phyloP scores from a whole-genome alignment of 2,888 invertebrate species.

The Volucella zonaria region DNA sequence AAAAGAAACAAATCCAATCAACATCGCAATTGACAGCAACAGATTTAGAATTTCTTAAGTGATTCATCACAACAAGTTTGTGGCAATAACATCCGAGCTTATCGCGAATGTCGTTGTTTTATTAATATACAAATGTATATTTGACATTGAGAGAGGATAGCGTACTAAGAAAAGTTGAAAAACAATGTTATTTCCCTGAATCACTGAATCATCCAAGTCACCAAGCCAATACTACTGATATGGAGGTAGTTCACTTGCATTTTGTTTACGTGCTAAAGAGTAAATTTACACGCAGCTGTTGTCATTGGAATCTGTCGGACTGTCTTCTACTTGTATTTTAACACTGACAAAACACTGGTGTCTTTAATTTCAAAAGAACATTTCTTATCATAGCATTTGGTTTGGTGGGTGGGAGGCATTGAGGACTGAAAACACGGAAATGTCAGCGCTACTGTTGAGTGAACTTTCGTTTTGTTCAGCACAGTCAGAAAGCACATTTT shows the following conservation, averaged over 20 bases:
- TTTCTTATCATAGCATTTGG: background rate
- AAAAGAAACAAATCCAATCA: conserved; percentile 12
- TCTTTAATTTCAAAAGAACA: background rate
- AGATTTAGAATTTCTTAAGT: conserved; percentile 12
- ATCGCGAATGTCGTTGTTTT: conserved; percentile 34
- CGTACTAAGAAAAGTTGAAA: conserved; percentile 34
- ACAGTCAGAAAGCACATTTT: conserved; percentile 15
- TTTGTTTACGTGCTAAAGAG: conserved; percentile 31
- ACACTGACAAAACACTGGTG: too few relatives aligned
- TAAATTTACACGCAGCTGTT: background rate
- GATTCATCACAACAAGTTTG: conserved; percentile 50
- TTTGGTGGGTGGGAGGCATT: too few relatives aligned
- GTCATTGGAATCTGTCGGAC: background rate
- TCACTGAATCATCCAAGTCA: conserved; percentile 3
- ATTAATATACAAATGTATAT: conserved; percentile 4
- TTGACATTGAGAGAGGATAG: conserved; percentile 45
- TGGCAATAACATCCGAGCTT: conserved; percentile 26
- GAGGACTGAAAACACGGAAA: conserved; percentile 52
- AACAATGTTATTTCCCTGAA: conserved; percentile 27
- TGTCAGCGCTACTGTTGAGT: conserved; percentile 5
- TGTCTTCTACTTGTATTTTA: too few relatives aligned
- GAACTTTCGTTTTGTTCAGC: background rate
- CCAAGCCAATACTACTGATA: conserved; percentile 10
- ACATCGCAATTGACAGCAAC: conserved; percentile 27
- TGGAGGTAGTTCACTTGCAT: conserved; percentile 23